Evolutionary conservation across 2,888 invertebrate species (phyloP), one percentile per base, ranked within the genome.

Genomic region (Ligdia adustata): DNA sequence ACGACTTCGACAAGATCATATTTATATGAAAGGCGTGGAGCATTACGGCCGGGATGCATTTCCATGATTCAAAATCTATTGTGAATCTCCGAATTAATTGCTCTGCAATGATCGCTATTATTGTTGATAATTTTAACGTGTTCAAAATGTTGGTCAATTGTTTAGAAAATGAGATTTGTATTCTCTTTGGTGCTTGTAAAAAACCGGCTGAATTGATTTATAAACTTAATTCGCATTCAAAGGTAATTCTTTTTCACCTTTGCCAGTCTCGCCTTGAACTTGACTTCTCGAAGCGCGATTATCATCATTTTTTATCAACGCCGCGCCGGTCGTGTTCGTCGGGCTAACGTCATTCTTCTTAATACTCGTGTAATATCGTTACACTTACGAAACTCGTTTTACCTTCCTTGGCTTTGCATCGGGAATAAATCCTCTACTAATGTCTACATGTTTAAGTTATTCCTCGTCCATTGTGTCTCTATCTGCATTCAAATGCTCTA

Each of bases 241-340:
- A 37, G 16, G 20, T 43, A 28, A 43, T 45, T 57, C 48, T 40
- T 37, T 43, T 40, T 49, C 37, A 41, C 28, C 40, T 52, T 50
- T 45, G 15, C 31, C n/a, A 22, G 9, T 4, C 31, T 41, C 40
- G 45, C 69, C 72, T 69, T 71, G 66, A 64, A 71, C 70, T 68
- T 69, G 69, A 66, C 72, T 62, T 60, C 52, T 52, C 34, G 38
- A 16, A 29, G 27, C 18, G 26, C 33, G 44, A 35, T 44, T 41
- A 44, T 51, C 38, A 37, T 49, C 15, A 22, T 44, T 51, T 44
- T 42, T 48, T 37, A 31, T 41, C 24, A 35, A 35, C 16, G 29
- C 22, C 35, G 33, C 6, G n/a, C n/a, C n/a, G n/a, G n/a, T n/a
- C n/a, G n/a, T n/a, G n/a, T n/a, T 14, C 14, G 16, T 24, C 33